Evolutionary conservation across 2,797 vertebrate genomes (phyloP), one percentile per base, ranked within the genome.

Genomic region (Rhinogobio ventralis): DNA sequence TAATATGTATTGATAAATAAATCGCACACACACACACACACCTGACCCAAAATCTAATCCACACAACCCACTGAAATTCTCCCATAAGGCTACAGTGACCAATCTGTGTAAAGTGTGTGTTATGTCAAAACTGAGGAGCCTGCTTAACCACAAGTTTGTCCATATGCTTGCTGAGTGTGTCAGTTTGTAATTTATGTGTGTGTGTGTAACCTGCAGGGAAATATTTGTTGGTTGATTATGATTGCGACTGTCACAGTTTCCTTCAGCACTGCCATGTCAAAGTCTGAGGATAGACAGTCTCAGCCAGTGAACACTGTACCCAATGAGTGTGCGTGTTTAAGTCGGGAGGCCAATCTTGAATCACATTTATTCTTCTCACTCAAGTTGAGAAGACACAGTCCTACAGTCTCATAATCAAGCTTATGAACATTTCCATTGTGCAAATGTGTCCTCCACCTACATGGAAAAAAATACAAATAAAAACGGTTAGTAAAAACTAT

Each of bases 271-370:
- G 67, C 49, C 67, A 69, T 66, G 78, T 79, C 71, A 69, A 74
- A 84, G 53, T 83, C 62, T 87, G 89, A 89, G 78, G 73, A 89
- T 79, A 88, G 53, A 72, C 89, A 88, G 89, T 76, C 79, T 46
- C 62, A 68, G 51, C 78, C 46, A 86, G 75, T 81, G 62, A 86
- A 77, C 84, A 88, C 75, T 77, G 72, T 69, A 71, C 55, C 84
- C 66, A 86, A 79, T 77, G 64, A 81, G 64, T 68, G 69, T 68
- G 64, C 76, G 33, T 30, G 57, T 60, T 28, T 74, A 20, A 79
- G n/a, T 49, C 51, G 60, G 60, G 36, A 72, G 30, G 15, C 79
- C 87, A 83, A 73, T 75, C 66, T 71, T 87, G 86, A 49, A 82
- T 85, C 82, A 45, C 33, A 60, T 84, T 82, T 64, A 64, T 53